Base-by-base conservation (phyloP, 1,140 invertebrate species). In the Bicyclus anynana region DNA sequence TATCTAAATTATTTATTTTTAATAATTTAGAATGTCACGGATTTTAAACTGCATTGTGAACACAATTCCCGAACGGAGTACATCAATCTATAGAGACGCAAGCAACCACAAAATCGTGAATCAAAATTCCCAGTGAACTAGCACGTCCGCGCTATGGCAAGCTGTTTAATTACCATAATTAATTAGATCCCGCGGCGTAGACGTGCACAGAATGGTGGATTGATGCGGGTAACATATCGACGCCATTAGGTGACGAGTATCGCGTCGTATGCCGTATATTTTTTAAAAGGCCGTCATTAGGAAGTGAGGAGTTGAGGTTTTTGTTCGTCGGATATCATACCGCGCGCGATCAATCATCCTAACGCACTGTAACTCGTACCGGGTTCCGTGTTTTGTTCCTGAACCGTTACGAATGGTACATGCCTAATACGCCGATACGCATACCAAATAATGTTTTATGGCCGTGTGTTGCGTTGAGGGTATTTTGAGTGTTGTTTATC, bases 81-180 rank as follows among this genome's bases (percentile, higher is more conserved):
- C 40, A 56, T 55, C 50, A 57, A 49, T 60, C 44, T 29, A 65
- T 53, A 60, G 50, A 61, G 55, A 42, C 44, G 54, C 60, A 71
- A 67, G 59, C 64, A 55, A 48, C 37, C 55, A 66, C 56, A 69
- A 66, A 69, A 67, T 58, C 66, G 63, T 50, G 62, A 77, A 66
- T 70, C 62, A 60, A 74, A 73, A 67, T 68, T 72, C 62, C 59
- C 62, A 66, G 71, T 51, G 60, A 74, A 62, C 65, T 69, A 69
- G 55, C 74, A 74, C 72, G 75, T 72, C 71, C 72, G 65, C 68
- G 55, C 68, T 73, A 69, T 60, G 72, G 71, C 70, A 67, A 66
- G 63, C 69, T 78, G 77, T 84, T 87, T 87, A 87, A 87, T 87
- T 87, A 83, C 80, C 75, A 81, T 83, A 87, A 87, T 85, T 84